Evolutionary conservation across 2,797 vertebrate species (phyloP).

Genomic region (Champsocephalus esox): DNA sequence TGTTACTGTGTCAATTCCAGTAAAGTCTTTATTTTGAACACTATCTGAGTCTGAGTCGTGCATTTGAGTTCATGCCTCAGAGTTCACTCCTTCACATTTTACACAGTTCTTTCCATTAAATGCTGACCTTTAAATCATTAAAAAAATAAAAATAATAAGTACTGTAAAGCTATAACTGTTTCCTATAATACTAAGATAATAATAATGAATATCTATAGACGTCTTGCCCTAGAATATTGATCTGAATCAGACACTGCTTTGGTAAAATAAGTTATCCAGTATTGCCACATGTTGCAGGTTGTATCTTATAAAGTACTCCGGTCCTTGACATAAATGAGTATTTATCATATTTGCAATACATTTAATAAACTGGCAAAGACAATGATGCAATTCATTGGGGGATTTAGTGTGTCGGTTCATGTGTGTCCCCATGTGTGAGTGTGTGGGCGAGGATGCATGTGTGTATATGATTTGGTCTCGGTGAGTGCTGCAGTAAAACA

Average conservation of each 20-base stretch:
- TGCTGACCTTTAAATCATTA: neutral
- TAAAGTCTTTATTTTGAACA: too few species aligned
- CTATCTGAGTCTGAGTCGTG: too few species aligned
- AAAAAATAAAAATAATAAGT: too few species aligned
- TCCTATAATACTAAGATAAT: neutral
- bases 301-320: constrained; percentile 1
- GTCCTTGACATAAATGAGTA: neutral
- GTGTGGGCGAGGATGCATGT: constrained; percentile 22
- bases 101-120: neutral
- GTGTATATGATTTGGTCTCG: constrained; percentile 51
- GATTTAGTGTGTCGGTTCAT: constrained; percentile 16
- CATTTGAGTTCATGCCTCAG: too few species aligned
- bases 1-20: too few species aligned
- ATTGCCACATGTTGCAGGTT: neutral
- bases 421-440: constrained; percentile 26
- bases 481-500: constrained; percentile 61
- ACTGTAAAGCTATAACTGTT: neutral
- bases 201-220: neutral
- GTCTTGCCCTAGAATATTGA: neutral
- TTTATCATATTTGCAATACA: neutral
- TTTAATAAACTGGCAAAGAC: neutral
- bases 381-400: constrained; percentile 26
- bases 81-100: too few species aligned
- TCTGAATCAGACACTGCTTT: neutral
- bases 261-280: neutral